Percentiles rank a stretch among this genome's conserved stretches.
Conservation (phyloP, 2,888 invertebrate genomes). For the Zaprionus lineosus region DNA sequence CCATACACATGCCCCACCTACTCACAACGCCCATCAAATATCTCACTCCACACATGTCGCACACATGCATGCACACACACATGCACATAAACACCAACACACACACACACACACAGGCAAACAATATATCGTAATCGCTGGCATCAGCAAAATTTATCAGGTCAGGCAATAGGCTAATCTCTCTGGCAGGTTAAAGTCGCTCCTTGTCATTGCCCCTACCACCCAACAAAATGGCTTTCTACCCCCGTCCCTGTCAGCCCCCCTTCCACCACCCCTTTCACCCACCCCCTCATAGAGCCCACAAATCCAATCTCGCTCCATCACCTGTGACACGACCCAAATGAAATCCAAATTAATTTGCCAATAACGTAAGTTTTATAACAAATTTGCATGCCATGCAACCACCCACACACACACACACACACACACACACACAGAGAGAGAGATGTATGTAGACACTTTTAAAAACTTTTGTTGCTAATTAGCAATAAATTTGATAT, state of each 20-base stretch:
- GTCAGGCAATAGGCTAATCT: conserved; percentile 56
- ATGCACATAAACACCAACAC: neutral
- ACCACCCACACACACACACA: conserved; percentile 13
- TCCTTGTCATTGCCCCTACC: too few species aligned
- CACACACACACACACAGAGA: neutral
- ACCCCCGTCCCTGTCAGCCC: too few species aligned
- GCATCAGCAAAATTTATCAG: conserved; percentile 64
- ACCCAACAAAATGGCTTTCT: too few species aligned
- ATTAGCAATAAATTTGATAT: conserved; percentile 74
- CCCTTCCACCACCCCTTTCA: too few species aligned
- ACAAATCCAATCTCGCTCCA: too few species aligned
- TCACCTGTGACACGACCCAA: conserved; percentile 46
- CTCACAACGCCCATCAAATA: too few species aligned
- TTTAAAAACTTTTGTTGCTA: conserved; percentile 40
- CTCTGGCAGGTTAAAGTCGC: conserved; percentile 41
- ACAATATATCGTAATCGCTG: conserved; percentile 30
- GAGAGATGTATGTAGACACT: conserved; percentile 1
- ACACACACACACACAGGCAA: neutral
- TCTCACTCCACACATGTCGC: too few species aligned
- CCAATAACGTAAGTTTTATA: conserved; percentile 66
- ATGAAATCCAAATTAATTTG: conserved; percentile 74
- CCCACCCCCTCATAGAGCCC: too few species aligned
- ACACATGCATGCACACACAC: conserved; percentile 3
- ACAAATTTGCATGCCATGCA: conserved; percentile 68
- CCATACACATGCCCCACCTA: conserved; percentile 46